These are phyloP conservation scores for Eidolon helvum DNA, from an alignment of 2,113 vertebrate species.

Conservation along the genomic window DNA sequence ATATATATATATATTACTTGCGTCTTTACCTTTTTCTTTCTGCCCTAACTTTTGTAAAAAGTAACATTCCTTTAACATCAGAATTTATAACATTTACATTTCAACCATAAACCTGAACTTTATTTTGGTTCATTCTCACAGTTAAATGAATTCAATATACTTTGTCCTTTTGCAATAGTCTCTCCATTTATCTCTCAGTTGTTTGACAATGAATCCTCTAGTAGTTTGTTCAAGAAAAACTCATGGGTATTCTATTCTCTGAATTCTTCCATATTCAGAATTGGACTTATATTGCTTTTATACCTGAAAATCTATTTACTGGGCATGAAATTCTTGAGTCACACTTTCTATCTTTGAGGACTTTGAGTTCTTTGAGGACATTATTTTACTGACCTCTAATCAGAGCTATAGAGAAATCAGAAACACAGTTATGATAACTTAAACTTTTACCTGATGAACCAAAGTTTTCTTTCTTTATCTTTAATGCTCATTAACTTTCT, in stretches of 20 bases:
- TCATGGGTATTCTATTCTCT: background rate
- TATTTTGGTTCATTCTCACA: background rate
- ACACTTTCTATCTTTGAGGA: background rate
- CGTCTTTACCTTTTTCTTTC: background rate
- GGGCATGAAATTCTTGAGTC: background rate
- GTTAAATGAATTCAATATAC: background rate
- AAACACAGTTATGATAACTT: background rate
- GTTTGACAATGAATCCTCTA: background rate
- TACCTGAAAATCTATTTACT: background rate
- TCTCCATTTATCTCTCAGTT: background rate
- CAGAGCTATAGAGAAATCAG: background rate
- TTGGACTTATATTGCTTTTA: constrained; percentile 6
- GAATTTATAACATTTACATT: background rate
- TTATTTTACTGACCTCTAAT: background rate
- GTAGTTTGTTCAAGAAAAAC: background rate
- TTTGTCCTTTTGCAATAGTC: background rate
- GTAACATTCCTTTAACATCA: background rate
- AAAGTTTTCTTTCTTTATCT: background rate
- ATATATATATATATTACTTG: background rate
- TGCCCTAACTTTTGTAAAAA: background rate
- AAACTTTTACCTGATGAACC: background rate
- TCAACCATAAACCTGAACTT: background rate
- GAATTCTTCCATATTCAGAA: background rate
- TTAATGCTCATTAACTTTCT: constrained; percentile 2
- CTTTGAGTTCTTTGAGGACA: background rate